phyloP scores from a whole-genome alignment of 1,140 invertebrate species.

The Rhagoletis pomonella region DNA sequence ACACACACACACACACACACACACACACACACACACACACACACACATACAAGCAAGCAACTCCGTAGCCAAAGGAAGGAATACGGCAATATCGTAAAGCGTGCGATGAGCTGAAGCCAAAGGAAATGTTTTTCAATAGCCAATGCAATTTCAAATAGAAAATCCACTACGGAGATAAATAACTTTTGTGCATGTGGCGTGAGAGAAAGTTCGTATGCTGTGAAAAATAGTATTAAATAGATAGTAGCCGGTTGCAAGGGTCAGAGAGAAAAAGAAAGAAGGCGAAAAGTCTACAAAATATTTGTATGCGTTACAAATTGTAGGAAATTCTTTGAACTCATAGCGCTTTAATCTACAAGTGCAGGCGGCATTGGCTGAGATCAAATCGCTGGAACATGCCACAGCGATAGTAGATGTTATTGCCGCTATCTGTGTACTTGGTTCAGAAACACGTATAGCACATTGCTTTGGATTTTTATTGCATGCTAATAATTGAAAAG shows the following conservation, averaged over 20 bases:
- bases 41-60: neutral
- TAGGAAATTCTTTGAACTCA: neutral
- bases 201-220: neutral
- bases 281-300: neutral
- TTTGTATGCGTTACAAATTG: constrained; percentile 23
- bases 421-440: neutral
- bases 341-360: neutral
- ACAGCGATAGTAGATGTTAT: neutral
- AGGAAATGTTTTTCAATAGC: constrained; percentile 40
- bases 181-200: constrained; percentile 1
- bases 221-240: neutral
- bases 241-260: neutral
- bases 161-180: constrained; percentile 40
- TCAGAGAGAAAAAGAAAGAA: neutral
- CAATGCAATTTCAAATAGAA: constrained; percentile 40
- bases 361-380: neutral
- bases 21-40: too few species aligned
- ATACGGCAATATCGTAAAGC: neutral
- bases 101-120: neutral
- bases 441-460: neutral
- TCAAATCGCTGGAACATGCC: neutral
- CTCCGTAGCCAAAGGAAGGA: neutral
- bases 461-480: neutral
- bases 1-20: too few species aligned
- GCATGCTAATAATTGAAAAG: neutral